Conservation (phyloP, 1,140 invertebrate genomes). For the Argopecten irradians region DNA sequence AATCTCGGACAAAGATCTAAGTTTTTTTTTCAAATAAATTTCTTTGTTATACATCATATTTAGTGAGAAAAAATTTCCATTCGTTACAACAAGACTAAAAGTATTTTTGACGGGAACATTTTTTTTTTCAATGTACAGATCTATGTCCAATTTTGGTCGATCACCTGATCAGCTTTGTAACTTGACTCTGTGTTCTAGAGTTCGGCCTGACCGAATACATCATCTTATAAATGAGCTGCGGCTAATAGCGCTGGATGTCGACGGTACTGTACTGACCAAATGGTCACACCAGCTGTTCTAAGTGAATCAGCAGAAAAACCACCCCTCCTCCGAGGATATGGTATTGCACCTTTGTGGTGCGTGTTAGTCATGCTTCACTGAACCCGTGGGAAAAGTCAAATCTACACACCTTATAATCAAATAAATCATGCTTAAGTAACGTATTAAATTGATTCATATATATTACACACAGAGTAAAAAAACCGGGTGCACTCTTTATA, state of each 20-base stretch:
- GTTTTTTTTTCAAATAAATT: too few species aligned
- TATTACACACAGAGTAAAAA: background rate
- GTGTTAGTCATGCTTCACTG: background rate
- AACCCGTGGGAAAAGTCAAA: conserved; percentile 21
- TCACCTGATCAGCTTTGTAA: background rate
- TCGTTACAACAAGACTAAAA: too few species aligned
- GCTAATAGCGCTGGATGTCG: background rate
- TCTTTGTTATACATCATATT: too few species aligned
- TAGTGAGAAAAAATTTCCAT: too few species aligned
- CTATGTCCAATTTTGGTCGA: too few species aligned
- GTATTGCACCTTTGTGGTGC: conserved; percentile 20
- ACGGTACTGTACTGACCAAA: background rate
- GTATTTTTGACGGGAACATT: too few species aligned
- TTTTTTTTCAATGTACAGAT: too few species aligned
- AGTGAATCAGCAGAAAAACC: conserved; percentile 14
- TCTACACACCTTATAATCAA: conserved; percentile 11
- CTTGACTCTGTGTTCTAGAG: background rate
- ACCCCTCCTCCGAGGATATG: background rate
- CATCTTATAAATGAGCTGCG: background rate
- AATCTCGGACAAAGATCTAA: too few species aligned
- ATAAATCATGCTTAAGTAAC: background rate
- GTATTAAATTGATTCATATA: background rate
- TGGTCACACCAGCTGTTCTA: background rate
- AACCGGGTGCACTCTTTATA: background rate
- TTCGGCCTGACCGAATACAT: background rate